Base-by-base conservation (phyloP, 2,113 vertebrate genomes). In the Notechis scutatus region DNA sequence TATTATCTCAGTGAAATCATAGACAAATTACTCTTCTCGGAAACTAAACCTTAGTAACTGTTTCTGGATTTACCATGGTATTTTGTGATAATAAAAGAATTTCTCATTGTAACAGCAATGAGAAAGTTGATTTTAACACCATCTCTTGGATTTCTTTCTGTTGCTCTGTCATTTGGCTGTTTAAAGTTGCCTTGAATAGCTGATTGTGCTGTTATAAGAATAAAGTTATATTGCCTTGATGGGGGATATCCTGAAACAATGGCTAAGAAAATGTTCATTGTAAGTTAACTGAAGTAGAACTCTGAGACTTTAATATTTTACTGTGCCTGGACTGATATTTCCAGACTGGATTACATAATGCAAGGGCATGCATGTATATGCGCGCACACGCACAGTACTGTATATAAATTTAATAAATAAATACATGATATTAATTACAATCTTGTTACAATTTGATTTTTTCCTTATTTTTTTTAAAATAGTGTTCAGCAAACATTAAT, bases 161-260 rank as follows among this genome's bases (percentile, higher is more conserved):
- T 92, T 96, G 61, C 92, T 91, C 0, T 93, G 57, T 93, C 54
- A 88, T 88, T 91, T 93, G 74, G 74, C 86, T 52, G n/a, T 90
- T 50, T 47, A 92, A 61, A 54, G 94, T 91, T 93, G 90, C 90
- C 94, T 92, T 92, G 57, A 93, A 52, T 52, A 52, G 92, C 29
- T 90, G 90, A 91, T 94, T 95, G 61, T 96, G 34, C 92, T 94
- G 90, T 89, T 93, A 87, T 91, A 92, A 39, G 69, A 92, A 94
- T 95, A 50, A 94, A 91, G 81, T 34, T 50, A 81, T 91, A 81
- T 94, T 90, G 74, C 11, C 91, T 94, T 94, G 61, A 61, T 96
- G 92, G 0, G 94, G 52, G 12, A 90, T 96, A 95, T 95, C 3
- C 50, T 89, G 9, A 39, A 39, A 57, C 7, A 69, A 29, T 54